Conservation (phyloP, 2,797 vertebrate genomes). For the Champsocephalus gunnari region DNA sequence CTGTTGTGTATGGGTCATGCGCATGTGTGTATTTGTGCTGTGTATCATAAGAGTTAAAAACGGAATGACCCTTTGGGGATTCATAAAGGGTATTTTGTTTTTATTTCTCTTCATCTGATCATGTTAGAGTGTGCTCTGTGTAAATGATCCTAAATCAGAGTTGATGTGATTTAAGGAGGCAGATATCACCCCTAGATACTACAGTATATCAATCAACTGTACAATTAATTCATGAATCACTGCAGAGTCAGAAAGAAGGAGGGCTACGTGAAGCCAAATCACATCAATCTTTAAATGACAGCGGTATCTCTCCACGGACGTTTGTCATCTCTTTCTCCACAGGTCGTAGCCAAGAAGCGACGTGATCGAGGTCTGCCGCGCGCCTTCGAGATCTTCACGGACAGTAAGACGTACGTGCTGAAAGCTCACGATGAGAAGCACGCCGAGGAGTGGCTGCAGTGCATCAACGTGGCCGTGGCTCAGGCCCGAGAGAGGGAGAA, state of each 20-base stretch:
- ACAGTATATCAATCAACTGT: neutral
- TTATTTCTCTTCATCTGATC: neutral
- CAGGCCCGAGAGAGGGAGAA: conserved; percentile 92
- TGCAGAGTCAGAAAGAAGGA: neutral
- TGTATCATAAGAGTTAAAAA: no score
- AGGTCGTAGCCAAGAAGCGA: conserved; percentile 89
- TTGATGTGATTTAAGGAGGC: neutral
- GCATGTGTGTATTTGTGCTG: no score
- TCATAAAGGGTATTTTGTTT: no score
- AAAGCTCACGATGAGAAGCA: conserved; percentile 94
- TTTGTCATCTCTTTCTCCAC: neutral
- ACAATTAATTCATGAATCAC: neutral
- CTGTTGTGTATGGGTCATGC: no score
- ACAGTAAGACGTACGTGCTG: conserved; percentile 92
- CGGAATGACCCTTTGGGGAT: no score
- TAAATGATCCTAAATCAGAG: neutral
- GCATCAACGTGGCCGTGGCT: conserved; percentile 93
- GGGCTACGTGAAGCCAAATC: conserved; percentile 1
- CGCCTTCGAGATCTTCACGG: conserved; percentile 97
- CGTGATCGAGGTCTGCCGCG: conserved; percentile 91
- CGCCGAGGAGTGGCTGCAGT: conserved; percentile 95
- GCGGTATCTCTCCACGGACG: neutral
- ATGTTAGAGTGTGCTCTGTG: neutral
- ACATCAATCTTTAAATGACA: neutral
- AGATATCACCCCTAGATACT: neutral